Conservation (phyloP, 2,113 vertebrate genomes). For the Heteronetta atricapilla region DNA sequence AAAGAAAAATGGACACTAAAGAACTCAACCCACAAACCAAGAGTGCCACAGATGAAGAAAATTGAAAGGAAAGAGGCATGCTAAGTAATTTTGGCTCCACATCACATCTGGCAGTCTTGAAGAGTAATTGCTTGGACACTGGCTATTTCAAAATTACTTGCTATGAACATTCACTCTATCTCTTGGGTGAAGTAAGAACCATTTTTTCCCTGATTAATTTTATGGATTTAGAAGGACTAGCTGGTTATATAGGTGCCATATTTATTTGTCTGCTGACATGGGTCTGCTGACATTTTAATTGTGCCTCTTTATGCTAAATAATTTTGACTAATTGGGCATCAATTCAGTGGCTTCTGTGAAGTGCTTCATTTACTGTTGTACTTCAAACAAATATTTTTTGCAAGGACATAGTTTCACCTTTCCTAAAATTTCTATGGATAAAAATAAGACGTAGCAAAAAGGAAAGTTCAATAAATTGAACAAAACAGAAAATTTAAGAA, state of each 20-base stretch:
- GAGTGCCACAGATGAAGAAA: background rate
- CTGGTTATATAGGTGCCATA: background rate
- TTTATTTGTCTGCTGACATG: background rate
- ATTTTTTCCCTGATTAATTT: conserved; percentile 14
- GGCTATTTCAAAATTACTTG: background rate
- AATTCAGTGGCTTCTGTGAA: background rate
- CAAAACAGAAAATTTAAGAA: background rate
- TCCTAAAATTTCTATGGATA: background rate
- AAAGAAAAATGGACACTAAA: background rate
- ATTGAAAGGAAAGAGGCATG: background rate
- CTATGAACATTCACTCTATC: background rate
- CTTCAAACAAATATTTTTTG: conserved; percentile 1
- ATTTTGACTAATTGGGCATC: background rate
- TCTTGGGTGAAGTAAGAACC: background rate
- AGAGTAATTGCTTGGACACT: background rate
- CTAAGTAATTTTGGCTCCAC: background rate
- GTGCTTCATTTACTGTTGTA: background rate
- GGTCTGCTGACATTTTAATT: conserved; percentile 39
- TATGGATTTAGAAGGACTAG: background rate
- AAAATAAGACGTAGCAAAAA: background rate
- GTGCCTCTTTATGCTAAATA: background rate
- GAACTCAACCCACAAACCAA: accelerated
- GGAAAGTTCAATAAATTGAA: background rate
- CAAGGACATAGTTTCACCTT: background rate
- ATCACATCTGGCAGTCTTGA: background rate